Percentiles rank a stretch among this genome's conserved stretches.
These are phyloP conservation scores for Tribolium castaneum DNA, from an alignment of 1,140 invertebrate species.

Conservation along the genomic window DNA sequence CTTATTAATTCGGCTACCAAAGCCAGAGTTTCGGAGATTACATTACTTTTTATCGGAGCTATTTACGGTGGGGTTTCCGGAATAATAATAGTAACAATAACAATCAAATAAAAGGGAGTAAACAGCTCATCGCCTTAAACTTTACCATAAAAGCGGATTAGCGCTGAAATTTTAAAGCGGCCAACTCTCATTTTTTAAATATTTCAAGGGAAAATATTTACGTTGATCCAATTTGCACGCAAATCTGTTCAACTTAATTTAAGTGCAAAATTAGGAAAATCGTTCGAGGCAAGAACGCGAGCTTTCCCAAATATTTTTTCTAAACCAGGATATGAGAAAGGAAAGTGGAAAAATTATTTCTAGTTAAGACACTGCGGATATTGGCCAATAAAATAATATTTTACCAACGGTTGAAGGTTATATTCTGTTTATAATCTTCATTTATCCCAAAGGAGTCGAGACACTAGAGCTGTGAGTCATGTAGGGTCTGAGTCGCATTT, in stretches of 20 bases:
- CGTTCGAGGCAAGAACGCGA: too few relatives aligned
- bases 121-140: not conserved
- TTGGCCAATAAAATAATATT: not conserved
- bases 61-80: not conserved
- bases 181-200: not conserved
- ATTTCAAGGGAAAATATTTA: not conserved
- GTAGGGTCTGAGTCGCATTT: not conserved
- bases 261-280: not conserved
- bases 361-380: not conserved
- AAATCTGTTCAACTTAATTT: not conserved
- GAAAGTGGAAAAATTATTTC: not conserved
- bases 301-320: not conserved
- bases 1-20: conserved; percentile 18
- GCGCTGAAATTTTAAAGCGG: not conserved
- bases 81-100: not conserved
- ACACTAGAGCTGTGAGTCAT: not conserved
- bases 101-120: not conserved
- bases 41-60: conserved; percentile 16
- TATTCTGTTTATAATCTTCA: not conserved
- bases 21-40: not conserved
- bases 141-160: not conserved
- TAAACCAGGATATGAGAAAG: not conserved
- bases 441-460: not conserved
- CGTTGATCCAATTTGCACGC: not conserved
- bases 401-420: not conserved